Evolutionary conservation across 2,113 vertebrate genomes (phyloP), one percentile per base, ranked within the genome.

Genomic region (Amphilophus citrinellus): DNA sequence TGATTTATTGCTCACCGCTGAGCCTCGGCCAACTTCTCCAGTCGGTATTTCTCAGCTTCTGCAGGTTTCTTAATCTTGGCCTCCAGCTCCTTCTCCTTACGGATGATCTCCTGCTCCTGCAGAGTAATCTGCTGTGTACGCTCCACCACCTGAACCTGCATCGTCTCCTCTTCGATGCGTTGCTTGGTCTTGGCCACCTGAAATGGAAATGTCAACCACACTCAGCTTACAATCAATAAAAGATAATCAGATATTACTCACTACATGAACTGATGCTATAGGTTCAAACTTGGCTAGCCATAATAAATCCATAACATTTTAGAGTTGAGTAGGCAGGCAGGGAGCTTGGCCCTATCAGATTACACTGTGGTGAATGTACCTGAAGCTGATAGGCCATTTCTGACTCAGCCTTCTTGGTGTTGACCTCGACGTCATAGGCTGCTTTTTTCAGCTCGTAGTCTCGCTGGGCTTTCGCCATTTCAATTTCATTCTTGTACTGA

Each of bases 171-270:
- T 94, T 98, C 98, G 1, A 98, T 98, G 82, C 95, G 96, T 95
- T 98, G 98, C 95, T 98, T 98, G 1, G 98, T 98, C 94, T 98
- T 98, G 66, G 98, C 98, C 91, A 98, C 98, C 98, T 98, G 63
- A n/a, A 3, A 35, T 35, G 17, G 39, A 20, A 60, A 79, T 50
- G 18, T 32, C 22, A 76, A 73, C 44, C 32, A 10, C 24, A 4
- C 63, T 35, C 13, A 76, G 15, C 13, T 37, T 24, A 17, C 4
- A 53, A 22, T n/a, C 7, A 61, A 42, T 11, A 24, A 61, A 83
- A 75, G 81, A 75, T 30, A 13, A 6, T 17, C 7, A 14, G 7
- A 76, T 13, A 22, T 14, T 3, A 18, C 22, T 27, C 32, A 22
- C 22, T 22, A 35, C 10, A 39, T 42, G 13, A 20, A 57, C 10